Conservation (phyloP, 2,113 vertebrate species). For the Campylomormyrus numenius region DNA sequence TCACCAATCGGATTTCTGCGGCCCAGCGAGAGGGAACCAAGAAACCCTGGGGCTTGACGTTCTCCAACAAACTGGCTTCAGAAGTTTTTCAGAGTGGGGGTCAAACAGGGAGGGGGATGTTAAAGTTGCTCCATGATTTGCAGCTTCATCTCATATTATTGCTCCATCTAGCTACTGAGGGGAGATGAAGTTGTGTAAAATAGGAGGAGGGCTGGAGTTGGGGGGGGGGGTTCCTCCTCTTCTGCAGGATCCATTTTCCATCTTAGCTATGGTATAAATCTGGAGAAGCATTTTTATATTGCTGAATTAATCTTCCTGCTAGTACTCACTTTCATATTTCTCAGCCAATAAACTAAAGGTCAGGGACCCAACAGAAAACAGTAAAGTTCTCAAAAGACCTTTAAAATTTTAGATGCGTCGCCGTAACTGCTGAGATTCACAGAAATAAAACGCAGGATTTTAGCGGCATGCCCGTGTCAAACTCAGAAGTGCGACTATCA, state of each 20-base stretch:
- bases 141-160: not conserved
- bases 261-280: not conserved
- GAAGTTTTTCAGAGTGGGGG: not conserved
- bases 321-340: not conserved
- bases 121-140: not conserved
- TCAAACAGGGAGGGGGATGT: not conserved
- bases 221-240: not conserved
- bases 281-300: constrained; percentile 4
- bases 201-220: not conserved
- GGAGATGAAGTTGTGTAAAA: not conserved
- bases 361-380: not conserved
- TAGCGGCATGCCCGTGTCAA: not conserved
- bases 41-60: not conserved
- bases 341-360: not conserved
- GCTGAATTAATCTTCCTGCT: not conserved
- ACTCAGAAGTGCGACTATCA: not conserved
- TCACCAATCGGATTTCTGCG: not conserved
- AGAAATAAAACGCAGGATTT: not conserved
- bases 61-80: not conserved
- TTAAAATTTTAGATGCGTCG: not conserved
- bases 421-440: not conserved
- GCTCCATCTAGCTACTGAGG: not conserved
- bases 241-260: not conserved
- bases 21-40: not conserved
- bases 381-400: constrained; percentile 1